phyloP scores from a whole-genome alignment of 2,113 vertebrate genomes.

The Dascyllus trimaculatus region DNA sequence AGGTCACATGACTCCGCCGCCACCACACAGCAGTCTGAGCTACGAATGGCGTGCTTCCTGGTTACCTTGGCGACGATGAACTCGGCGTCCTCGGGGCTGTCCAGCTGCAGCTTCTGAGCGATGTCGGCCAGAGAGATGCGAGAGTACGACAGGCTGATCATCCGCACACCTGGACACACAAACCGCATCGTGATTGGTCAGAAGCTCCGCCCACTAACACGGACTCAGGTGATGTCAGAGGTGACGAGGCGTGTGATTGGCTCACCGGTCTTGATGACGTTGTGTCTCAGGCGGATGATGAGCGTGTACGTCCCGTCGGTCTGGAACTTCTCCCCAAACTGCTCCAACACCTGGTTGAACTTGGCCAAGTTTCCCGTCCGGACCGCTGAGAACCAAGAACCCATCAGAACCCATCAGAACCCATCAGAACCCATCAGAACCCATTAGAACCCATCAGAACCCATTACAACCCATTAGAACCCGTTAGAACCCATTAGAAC shows the following conservation, averaged over 20 bases:
- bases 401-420: no score
- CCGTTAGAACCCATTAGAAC: no score
- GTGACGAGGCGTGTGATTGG: background rate
- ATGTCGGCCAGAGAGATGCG: conserved; percentile 97
- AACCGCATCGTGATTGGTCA: background rate
- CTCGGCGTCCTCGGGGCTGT: conserved; percentile 96
- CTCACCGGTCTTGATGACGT: conserved; percentile 98
- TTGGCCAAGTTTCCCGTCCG: conserved; percentile 95
- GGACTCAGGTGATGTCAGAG: conserved; percentile 7
- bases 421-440: no score
- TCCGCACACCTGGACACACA: conserved; percentile 90
- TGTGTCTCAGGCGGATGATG: conserved; percentile 97
- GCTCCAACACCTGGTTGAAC: conserved; percentile 96
- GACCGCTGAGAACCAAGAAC: conserved; percentile 85
- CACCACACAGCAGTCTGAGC: no score
- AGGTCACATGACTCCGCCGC: background rate
- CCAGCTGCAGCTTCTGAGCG: conserved; percentile 96
- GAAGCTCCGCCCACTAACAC: no score
- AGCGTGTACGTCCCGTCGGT: conserved; percentile 96
- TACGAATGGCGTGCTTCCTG: fast-evolving
- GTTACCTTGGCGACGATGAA: conserved; percentile 98
- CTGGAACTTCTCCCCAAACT: conserved; percentile 99
- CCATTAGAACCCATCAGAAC: no score
- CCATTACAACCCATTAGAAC: no score
- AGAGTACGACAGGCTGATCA: conserved; percentile 99